These are phyloP conservation scores for Gallinago solitaria DNA, from an alignment of 2,797 vertebrate genomes.

Conservation along the genomic window DNA sequence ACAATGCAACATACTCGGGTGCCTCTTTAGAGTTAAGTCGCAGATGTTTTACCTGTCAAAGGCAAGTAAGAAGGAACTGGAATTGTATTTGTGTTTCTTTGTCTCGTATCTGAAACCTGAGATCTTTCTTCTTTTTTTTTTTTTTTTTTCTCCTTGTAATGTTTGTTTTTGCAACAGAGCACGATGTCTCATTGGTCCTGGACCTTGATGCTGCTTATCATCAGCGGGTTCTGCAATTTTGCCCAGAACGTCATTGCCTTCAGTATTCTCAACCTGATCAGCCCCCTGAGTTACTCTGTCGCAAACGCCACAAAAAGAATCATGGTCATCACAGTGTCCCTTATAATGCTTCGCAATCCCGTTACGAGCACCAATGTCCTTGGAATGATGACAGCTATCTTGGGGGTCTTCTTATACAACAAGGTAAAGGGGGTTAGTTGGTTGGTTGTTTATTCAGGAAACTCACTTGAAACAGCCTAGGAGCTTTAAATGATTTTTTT, in stretches of 20 bases:
- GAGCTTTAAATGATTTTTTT: neutral
- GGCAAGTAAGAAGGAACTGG: neutral
- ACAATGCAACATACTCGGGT: fast-evolving
- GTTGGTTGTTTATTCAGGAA: fast-evolving
- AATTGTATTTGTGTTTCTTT: neutral
- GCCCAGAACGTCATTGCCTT: conserved; percentile 98
- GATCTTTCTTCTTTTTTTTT: neutral
- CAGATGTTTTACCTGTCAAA: neutral
- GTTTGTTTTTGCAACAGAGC: conserved; percentile 72
- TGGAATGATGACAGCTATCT: conserved; percentile 96
- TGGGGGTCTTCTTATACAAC: conserved; percentile 97
- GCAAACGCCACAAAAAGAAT: conserved; percentile 98
- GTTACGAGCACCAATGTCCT: conserved; percentile 90
- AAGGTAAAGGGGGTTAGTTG: conserved; percentile 79
- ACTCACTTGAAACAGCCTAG: neutral
- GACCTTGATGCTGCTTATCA: conserved; percentile 88
- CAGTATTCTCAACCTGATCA: conserved; percentile 96
- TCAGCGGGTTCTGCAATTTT: conserved; percentile 98
- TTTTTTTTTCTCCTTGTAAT: neutral
- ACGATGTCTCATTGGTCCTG: conserved; percentile 84
- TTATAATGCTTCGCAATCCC: conserved; percentile 94
- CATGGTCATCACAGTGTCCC: conserved; percentile 96
- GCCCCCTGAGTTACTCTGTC: conserved; percentile 96
- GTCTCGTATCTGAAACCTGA: neutral
- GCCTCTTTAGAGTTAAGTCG: neutral